These are phyloP conservation scores for Misgurnus mizolepis DNA, from an alignment of 2,113 vertebrate species.

Conservation along the genomic window DNA sequence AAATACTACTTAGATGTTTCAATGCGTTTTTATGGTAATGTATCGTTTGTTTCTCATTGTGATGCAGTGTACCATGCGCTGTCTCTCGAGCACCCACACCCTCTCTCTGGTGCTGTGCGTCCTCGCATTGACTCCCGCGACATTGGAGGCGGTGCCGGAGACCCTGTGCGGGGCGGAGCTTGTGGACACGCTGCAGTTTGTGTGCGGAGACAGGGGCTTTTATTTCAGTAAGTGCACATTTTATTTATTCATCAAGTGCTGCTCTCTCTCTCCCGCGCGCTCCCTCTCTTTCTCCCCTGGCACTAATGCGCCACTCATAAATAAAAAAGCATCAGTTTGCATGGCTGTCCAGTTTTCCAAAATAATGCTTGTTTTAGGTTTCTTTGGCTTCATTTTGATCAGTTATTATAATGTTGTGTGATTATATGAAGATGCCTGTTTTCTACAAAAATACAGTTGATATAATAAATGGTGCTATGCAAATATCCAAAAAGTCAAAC, in stretches of 20 bases:
- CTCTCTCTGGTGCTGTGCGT: constrained; percentile 95
- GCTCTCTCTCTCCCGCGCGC: constrained; percentile 58
- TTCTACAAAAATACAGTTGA: neutral
- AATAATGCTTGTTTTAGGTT: constrained; percentile 3
- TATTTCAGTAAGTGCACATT: constrained; percentile 97
- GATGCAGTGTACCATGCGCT: constrained; percentile 88
- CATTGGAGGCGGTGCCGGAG: constrained; percentile 83
- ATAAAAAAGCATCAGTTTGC: constrained; percentile 64
- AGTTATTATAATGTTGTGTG: neutral
- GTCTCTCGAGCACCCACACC: constrained; percentile 85
- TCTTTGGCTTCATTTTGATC: neutral
- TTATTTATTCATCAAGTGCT: constrained; percentile 72
- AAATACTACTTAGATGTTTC: neutral
- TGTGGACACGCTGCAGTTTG: constrained; percentile 98
- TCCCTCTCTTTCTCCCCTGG: constrained; percentile 56
- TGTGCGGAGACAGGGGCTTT: constrained; percentile 98
- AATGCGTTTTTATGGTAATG: neutral
- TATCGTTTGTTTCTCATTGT: constrained; percentile 39
- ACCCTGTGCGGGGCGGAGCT: constrained; percentile 98
- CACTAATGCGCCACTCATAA: constrained; percentile 73
- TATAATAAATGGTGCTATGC: no score
- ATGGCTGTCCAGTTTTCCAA: constrained; percentile 50
- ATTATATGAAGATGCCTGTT: neutral
- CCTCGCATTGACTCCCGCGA: constrained; percentile 88
- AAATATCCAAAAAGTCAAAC: neutral